phyloP scores from a whole-genome alignment of 2,113 vertebrate genomes.

The Chascanopsetta lugubris region DNA sequence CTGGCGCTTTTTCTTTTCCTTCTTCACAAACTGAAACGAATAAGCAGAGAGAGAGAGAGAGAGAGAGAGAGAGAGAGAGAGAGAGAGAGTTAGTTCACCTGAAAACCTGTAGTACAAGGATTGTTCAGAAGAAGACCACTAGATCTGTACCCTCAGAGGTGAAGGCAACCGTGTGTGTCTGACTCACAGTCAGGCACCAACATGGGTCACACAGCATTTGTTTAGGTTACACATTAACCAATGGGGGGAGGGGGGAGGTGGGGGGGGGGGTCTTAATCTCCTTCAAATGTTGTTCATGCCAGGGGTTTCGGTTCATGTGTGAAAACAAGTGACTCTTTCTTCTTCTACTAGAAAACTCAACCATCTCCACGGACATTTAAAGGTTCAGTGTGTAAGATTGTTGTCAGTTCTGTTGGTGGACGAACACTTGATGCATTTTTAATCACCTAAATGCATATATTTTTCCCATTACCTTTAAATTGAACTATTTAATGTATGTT shows the following conservation, averaged over 20 bases:
- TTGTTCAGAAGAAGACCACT: too few relatives aligned
- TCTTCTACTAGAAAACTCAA: neutral
- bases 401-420: neutral
- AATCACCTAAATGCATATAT: too few relatives aligned
- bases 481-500: too few relatives aligned
- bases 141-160: neutral
- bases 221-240: constrained; percentile 69
- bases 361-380: neutral
- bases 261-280: constrained; percentile 15
- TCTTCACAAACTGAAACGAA: constrained; percentile 18
- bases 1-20: constrained; percentile 45
- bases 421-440: too few relatives aligned
- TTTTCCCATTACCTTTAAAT: too few relatives aligned
- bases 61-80: too few relatives aligned
- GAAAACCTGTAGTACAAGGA: neutral
- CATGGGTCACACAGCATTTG: constrained; percentile 22
- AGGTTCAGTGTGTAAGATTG: neutral
- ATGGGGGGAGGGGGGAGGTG: constrained; percentile 1
- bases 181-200: neutral
- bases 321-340: neutral
- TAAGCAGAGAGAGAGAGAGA: neutral
- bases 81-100: neutral
- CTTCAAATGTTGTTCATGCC: constrained; percentile 13
- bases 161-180: neutral
- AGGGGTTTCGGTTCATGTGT: constrained; percentile 28